phyloP scores from a whole-genome alignment of 1,140 invertebrate genomes.

The Penaeus chinensis region DNA sequence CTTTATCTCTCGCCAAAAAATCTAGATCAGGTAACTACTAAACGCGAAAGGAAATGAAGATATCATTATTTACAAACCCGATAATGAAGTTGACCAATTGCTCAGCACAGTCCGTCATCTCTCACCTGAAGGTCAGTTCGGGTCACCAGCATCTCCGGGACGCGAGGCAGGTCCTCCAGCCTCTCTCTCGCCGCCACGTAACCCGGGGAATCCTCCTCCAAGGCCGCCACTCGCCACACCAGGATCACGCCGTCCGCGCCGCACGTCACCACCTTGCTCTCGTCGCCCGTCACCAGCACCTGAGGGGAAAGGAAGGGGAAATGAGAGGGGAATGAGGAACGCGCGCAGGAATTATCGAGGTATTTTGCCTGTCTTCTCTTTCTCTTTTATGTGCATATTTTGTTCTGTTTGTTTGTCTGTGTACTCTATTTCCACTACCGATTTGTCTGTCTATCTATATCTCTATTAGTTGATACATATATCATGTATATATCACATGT shows the following conservation, averaged over 20 bases:
- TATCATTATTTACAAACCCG: no score
- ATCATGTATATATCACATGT: neutral
- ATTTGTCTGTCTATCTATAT: neutral
- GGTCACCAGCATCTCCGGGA: constrained; percentile 56
- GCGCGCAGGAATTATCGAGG: no score
- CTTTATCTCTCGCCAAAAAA: no score
- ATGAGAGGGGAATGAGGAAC: neutral
- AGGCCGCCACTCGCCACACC: constrained; percentile 51
- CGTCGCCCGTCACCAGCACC: constrained; percentile 59
- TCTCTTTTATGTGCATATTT: neutral
- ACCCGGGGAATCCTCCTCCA: constrained; percentile 44
- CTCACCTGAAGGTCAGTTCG: constrained; percentile 49
- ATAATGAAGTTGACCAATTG: no score
- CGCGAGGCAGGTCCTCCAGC: constrained; percentile 46
- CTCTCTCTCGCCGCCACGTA: constrained; percentile 53
- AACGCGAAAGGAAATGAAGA: no score
- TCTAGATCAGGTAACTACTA: no score
- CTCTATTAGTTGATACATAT: neutral
- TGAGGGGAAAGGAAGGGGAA: neutral
- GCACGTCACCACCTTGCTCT: constrained; percentile 55
- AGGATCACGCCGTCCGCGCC: constrained; percentile 55
- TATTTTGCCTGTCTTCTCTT: no score
- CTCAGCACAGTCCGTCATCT: neutral
- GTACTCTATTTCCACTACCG: neutral
- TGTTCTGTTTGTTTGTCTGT: neutral